Conservation (phyloP, 2,888 invertebrate species). For the Leistus spinibarbis region DNA sequence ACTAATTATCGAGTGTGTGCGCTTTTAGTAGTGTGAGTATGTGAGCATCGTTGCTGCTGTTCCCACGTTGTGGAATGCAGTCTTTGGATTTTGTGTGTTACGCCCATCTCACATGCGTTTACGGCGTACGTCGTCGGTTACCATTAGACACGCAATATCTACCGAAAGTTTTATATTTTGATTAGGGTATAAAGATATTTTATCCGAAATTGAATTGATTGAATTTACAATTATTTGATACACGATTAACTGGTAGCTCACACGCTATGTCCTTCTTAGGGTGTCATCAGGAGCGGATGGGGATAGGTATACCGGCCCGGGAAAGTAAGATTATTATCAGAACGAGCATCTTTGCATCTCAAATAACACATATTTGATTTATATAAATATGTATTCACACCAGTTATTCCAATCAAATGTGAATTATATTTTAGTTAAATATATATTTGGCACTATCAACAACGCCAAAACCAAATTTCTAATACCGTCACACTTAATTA, state of each 20-base stretch:
- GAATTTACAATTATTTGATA: background rate
- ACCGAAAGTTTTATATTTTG: slow-evolving; percentile 4
- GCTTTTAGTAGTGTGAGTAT: background rate
- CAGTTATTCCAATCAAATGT: too few relatives aligned
- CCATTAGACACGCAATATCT: background rate
- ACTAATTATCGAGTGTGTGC: slow-evolving; percentile 5
- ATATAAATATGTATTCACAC: too few relatives aligned
- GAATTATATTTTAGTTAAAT: too few relatives aligned
- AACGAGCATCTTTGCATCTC: background rate
- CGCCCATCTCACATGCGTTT: slow-evolving; percentile 23
- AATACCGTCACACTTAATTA: too few relatives aligned
- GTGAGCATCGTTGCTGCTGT: background rate
- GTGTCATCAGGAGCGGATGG: too few relatives aligned
- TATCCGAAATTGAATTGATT: background rate
- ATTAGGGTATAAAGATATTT: background rate
- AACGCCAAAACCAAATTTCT: too few relatives aligned
- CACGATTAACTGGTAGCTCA: too few relatives aligned
- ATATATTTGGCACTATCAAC: too few relatives aligned
- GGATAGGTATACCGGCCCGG: too few relatives aligned
- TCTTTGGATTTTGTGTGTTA: slow-evolving; percentile 18
- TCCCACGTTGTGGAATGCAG: slow-evolving; percentile 17
- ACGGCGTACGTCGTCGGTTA: background rate
- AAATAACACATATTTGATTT: background rate
- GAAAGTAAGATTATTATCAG: too few relatives aligned
- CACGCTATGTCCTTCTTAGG: too few relatives aligned